A percentile compares a stretch with the other conserved stretches of the same genome.
These are phyloP conservation scores for Anthrax anthrax DNA, from an alignment of 2,888 invertebrate species.

Conservation along the genomic window DNA sequence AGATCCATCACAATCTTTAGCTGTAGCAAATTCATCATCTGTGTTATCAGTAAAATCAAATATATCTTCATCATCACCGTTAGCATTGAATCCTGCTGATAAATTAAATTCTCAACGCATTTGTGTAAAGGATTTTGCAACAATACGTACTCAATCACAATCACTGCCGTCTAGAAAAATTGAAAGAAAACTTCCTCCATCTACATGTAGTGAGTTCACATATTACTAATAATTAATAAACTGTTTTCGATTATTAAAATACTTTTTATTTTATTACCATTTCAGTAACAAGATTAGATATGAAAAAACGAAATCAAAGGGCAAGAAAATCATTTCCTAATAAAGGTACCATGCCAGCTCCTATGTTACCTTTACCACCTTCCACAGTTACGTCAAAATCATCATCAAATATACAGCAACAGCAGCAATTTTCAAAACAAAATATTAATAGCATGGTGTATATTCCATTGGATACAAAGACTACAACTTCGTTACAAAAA, in stretches of 20 bases:
- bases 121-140: slow-evolving; percentile 8
- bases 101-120: slow-evolving; percentile 1
- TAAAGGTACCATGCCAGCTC: background rate
- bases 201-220: background rate
- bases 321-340: slow-evolving; percentile 33
- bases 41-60: too few relatives aligned
- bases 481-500: slow-evolving; percentile 4
- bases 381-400: slow-evolving; percentile 11
- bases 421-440: slow-evolving; percentile 6
- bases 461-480: slow-evolving; percentile 23
- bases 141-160: slow-evolving; percentile 3
- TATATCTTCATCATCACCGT: too few relatives aligned
- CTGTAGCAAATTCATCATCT: too few relatives aligned
- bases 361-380: background rate
- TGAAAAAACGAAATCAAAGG: slow-evolving; percentile 11
- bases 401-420: slow-evolving; percentile 3
- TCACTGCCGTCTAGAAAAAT: background rate
- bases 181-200: background rate
- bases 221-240: too few relatives aligned
- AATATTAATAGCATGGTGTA: slow-evolving; percentile 30
- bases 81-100: background rate
- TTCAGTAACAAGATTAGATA: background rate
- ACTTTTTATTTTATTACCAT: background rate
- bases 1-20: background rate
- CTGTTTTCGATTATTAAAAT: too few relatives aligned